A percentile compares a stretch with the other conserved stretches of the same genome.
Conservation (phyloP, 1,140 invertebrate species). For the Theocolax elegans region DNA sequence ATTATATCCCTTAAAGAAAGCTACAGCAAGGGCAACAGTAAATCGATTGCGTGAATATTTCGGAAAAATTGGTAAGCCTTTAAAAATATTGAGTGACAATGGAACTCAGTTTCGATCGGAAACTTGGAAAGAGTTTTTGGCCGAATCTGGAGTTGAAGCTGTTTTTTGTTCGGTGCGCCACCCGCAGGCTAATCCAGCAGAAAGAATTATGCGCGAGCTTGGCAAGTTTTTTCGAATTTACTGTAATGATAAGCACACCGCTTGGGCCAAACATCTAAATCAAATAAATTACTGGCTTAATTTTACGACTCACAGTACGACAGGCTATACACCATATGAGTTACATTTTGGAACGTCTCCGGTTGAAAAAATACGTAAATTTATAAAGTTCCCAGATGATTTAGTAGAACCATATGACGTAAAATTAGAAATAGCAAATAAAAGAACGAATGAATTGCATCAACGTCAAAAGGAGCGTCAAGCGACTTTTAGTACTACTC, state of each 20-base stretch:
- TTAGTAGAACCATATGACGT: no score
- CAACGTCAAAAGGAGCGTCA: no score
- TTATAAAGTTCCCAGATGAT: slow-evolving; percentile 22
- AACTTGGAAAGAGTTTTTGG: not conserved
- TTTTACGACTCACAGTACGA: no score
- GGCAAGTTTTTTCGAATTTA: slow-evolving; percentile 16
- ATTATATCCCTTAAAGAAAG: no score
- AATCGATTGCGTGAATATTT: no score
- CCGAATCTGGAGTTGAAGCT: not conserved
- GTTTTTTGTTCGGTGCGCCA: slow-evolving; percentile 7
- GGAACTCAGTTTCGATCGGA: slow-evolving; percentile 10
- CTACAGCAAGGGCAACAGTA: not conserved
- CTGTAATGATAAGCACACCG: not conserved
- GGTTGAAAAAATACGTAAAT: not conserved
- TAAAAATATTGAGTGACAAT: not conserved
- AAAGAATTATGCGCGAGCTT: slow-evolving; percentile 19
- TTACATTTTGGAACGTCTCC: not conserved
- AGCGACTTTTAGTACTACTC: slow-evolving; percentile 4
- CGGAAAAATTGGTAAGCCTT: not conserved
- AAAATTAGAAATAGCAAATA: no score
- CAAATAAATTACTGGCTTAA: no score
- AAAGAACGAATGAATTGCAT: no score
- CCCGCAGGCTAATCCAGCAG: slow-evolving; percentile 7
- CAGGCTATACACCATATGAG: not conserved
- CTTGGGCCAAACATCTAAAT: not conserved